A percentile compares a stretch with the other conserved stretches of the same genome.
phyloP scores from a whole-genome alignment of 2,888 invertebrate genomes.

The Agrochola lychnidis region DNA sequence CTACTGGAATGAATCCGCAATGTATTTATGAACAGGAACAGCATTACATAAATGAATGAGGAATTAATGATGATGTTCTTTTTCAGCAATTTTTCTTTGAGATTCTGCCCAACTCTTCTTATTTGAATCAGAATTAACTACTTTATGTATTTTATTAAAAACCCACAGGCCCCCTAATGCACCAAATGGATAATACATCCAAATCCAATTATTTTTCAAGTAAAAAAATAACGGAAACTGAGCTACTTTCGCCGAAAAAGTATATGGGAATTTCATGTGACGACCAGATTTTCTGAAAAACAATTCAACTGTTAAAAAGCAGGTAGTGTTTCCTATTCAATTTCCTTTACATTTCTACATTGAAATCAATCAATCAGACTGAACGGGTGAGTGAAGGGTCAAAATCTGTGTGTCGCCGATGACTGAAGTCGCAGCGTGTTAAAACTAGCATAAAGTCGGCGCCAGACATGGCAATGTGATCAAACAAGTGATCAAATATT shows the following conservation, averaged over 20 bases:
- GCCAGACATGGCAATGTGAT: too few species aligned
- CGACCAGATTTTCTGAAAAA: slow-evolving; percentile 88
- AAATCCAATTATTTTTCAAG: slow-evolving; percentile 93
- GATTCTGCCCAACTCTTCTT: slow-evolving; percentile 81
- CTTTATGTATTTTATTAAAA: slow-evolving; percentile 92
- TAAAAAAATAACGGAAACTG: slow-evolving; percentile 95
- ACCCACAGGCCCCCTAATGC: slow-evolving; percentile 90
- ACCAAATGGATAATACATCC: slow-evolving; percentile 92
- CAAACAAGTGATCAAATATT: too few species aligned
- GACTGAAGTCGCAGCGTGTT: not conserved
- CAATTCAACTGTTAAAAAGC: slow-evolving; percentile 4
- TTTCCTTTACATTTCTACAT: not conserved
- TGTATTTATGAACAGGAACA: slow-evolving; percentile 1
- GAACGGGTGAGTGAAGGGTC: not conserved
- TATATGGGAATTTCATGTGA: slow-evolving; percentile 97
- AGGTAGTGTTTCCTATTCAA: not conserved
- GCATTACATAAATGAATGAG: not conserved
- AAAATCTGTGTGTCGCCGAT: not conserved
- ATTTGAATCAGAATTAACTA: slow-evolving; percentile 89
- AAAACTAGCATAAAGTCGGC: not conserved
- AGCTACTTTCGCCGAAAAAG: slow-evolving; percentile 94
- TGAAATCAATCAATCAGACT: not conserved
- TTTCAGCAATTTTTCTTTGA: slow-evolving; percentile 81
- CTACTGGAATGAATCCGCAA: not conserved
- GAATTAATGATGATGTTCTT: slow-evolving; percentile 77